These are phyloP conservation scores for Catharus bicknelli DNA, from an alignment of 2,113 vertebrate genomes.

Conservation along the genomic window DNA sequence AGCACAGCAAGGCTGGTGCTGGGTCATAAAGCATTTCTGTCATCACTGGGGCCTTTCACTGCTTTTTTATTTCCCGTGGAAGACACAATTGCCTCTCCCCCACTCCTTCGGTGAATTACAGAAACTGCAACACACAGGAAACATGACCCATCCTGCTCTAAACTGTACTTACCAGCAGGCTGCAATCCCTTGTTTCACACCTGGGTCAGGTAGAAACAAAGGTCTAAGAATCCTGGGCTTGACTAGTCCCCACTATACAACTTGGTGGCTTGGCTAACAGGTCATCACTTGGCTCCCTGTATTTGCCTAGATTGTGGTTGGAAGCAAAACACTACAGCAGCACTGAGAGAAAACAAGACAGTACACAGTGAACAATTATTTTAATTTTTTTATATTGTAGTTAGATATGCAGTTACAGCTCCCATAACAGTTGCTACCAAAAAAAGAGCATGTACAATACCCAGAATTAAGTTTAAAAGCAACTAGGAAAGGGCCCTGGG, in stretches of 20 bases:
- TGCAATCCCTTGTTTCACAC: neutral
- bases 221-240: neutral
- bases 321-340: neutral
- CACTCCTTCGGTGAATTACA: neutral
- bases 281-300: accelerated
- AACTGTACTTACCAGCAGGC: accelerated
- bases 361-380: neutral
- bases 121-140: neutral
- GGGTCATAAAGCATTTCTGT: neutral
- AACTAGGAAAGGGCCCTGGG: slow-evolving; percentile 2
- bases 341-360: neutral
- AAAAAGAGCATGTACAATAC: slow-evolving; percentile 63
- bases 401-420: slow-evolving; percentile 48
- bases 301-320: accelerated
- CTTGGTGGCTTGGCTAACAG: accelerated
- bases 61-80: neutral
- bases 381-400: slow-evolving; percentile 56
- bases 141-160: neutral
- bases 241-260: accelerated
- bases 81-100: neutral
- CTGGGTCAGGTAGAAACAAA: neutral
- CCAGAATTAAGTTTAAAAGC: slow-evolving; percentile 53
- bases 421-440: slow-evolving; percentile 64
- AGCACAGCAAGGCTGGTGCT: accelerated
- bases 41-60: neutral